Percentiles rank a stretch among this genome's conserved stretches.
Conservation (phyloP, 2,888 invertebrate genomes). For the Fragum whitleyi region DNA sequence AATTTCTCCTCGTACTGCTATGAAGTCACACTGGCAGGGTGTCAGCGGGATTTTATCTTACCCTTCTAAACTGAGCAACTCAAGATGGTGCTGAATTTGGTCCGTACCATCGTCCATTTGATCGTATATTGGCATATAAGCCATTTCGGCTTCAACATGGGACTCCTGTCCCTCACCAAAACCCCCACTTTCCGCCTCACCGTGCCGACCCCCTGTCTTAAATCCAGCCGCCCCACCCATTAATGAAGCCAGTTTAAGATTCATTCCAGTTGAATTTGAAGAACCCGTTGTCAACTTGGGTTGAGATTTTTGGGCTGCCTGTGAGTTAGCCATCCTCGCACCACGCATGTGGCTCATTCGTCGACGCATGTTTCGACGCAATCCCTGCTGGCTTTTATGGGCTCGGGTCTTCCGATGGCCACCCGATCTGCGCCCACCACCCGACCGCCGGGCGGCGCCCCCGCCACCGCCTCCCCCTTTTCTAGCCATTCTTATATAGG, state of each 20-base stretch:
- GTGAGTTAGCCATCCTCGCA: conserved; percentile 38
- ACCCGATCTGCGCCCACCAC: conserved; percentile 59
- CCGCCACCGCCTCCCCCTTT: conserved; percentile 57
- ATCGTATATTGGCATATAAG: conserved; percentile 63
- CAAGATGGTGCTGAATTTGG: conserved; percentile 53
- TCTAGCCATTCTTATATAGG: conserved; percentile 40
- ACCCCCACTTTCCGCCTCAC: conserved; percentile 41
- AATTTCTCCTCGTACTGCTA: conserved; percentile 6
- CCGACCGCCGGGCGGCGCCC: conserved; percentile 13
- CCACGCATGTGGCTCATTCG: conserved; percentile 53
- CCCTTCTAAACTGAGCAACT: conserved; percentile 59
- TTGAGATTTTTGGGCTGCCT: conserved; percentile 12
- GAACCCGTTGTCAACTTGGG: not conserved
- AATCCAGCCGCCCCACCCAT: conserved; percentile 41
- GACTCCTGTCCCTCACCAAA: conserved; percentile 53
- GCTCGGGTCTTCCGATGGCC: conserved; percentile 54
- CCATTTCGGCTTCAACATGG: conserved; percentile 56
- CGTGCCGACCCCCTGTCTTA: conserved; percentile 16
- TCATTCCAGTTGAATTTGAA: conserved; percentile 30
- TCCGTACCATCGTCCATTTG: conserved; percentile 64
- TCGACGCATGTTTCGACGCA: conserved; percentile 55
- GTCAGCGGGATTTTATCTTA: conserved; percentile 37
- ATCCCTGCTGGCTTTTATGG: conserved; percentile 55
- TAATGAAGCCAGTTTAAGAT: conserved; percentile 47
- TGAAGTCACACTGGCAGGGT: conserved; percentile 17